Conservation (phyloP, 2,113 vertebrate genomes). For the Tupaia chinensis region DNA sequence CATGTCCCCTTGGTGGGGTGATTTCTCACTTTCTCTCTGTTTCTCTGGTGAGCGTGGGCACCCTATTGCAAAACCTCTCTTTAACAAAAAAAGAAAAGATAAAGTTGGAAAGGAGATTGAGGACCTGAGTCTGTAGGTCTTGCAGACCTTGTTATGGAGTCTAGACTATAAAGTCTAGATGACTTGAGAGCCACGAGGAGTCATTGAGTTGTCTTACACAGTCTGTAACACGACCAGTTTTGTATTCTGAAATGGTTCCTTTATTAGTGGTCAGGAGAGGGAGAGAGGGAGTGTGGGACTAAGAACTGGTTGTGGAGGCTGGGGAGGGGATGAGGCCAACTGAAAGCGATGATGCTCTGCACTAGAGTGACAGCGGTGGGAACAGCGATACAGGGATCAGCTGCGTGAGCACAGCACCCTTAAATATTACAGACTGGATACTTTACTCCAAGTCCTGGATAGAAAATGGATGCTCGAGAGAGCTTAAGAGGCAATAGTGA, state of each 20-base stretch:
- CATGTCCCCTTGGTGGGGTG: too few species aligned
- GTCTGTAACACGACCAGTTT: background rate
- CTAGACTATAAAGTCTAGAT: background rate
- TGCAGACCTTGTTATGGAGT: background rate
- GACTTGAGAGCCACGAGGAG: background rate
- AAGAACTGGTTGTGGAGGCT: background rate
- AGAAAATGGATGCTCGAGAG: background rate
- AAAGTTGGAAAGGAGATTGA: background rate
- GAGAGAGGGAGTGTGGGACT: background rate
- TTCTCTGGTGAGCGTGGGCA: too few species aligned
- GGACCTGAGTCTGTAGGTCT: background rate
- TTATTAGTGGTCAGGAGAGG: background rate
- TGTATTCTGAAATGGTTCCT: constrained; percentile 38
- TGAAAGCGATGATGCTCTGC: background rate
- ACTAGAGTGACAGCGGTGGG: background rate
- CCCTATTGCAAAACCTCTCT: too few species aligned
- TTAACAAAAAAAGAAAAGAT: background rate
- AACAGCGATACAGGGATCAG: background rate
- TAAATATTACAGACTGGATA: background rate
- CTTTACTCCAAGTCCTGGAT: background rate
- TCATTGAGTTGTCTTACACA: background rate
- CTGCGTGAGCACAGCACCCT: background rate
- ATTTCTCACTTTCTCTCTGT: too few species aligned
- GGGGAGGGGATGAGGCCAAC: background rate
- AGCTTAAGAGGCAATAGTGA: background rate